Evolutionary conservation across 2,113 vertebrate species (phyloP), one percentile per base, ranked within the genome.

Genomic region (Entosphenus tridentatus): DNA sequence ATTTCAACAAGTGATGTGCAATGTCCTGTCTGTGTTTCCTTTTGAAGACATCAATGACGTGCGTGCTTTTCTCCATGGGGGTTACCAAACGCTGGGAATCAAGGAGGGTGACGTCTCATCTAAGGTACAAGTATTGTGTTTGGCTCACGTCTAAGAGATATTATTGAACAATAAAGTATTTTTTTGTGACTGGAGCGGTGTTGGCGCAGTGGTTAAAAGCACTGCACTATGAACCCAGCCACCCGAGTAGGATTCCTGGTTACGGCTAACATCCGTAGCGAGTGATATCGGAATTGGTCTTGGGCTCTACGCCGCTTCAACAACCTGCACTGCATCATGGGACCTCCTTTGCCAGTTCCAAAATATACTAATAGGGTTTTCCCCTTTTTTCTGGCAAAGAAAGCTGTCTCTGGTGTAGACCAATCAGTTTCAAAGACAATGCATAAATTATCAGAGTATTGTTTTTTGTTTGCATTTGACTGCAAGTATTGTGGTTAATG

Each of bases 21-120:
- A 16, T 54, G 55, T 21, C 56, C 11, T 56, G 9, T 3, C 56
- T 69, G 68, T 21, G n/a, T 56, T 16, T 68, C 9, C 74, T 67
- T 68, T 69, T 18, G 56, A 67, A 87, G 85, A 81, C 71, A 78
- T 73, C 13, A 67, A 70, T 56, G 83, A 85, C 10, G 68, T 86
- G 55, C 73, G 74, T 71, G 81, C 81, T 55, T 87, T 85, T 74
- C 71, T 85, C 71, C 78, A 74, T 39, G 79, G 78, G 56, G 82
- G 84, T 67, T 81, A 79, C 73, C 73, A 71, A 17, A 78, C 78
- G 71, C 75, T 85, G 74, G 75, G 76, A 72, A 86, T 82, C 76
- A 79, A 74, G n/a, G 81, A 84, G 18, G 81, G 80, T n/a, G 76
- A 83, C 16, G 72, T 86, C 13, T 74, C 71, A 56, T 72, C 77